phyloP scores from a whole-genome alignment of 2,113 vertebrate species.

The Prolemur simus region DNA sequence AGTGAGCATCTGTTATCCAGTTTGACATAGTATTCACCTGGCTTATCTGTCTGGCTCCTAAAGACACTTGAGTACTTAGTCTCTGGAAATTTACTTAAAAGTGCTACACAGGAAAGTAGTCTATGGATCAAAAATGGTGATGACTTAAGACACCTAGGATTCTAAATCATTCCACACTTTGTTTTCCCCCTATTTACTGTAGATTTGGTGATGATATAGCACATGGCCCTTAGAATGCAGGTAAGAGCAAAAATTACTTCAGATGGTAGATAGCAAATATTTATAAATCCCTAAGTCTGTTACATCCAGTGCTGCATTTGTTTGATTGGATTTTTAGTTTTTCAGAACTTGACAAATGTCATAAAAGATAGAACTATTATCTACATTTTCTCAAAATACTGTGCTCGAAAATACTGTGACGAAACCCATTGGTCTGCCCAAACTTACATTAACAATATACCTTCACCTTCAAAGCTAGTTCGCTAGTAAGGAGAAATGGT shows the following conservation, averaged over 20 bases:
- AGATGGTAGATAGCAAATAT: neutral
- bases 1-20: fast-evolving
- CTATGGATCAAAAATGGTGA: neutral
- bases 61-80: neutral
- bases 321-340: neutral
- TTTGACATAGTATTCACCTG: neutral
- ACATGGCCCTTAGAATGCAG: neutral
- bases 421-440: neutral
- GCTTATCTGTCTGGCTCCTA: neutral
- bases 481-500: neutral
- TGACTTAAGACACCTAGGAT: neutral
- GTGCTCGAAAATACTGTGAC: no score
- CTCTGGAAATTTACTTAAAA: neutral
- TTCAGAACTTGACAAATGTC: neutral
- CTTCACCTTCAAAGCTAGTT: neutral
- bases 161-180: neutral
- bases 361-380: neutral
- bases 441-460: neutral
- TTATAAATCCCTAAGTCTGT: neutral
- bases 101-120: neutral
- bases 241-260: neutral
- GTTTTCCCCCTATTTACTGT: neutral
- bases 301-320: neutral
- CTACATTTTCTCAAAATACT: no score
- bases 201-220: neutral